phyloP scores from a whole-genome alignment of 1,140 invertebrate species.

The Leptinotarsa lineolata region DNA sequence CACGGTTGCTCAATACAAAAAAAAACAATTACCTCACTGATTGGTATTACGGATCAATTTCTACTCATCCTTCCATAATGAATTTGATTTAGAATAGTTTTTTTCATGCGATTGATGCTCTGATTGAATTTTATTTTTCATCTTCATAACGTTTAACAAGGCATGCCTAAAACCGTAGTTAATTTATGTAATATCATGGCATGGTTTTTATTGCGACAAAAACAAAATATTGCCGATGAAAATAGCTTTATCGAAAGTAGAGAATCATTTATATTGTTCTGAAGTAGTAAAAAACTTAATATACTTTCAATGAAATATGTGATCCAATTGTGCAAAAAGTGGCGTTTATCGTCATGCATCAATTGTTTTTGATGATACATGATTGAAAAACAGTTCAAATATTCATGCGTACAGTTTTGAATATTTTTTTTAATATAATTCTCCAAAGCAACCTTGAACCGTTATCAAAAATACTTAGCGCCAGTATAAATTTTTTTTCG shows the following conservation, averaged over 20 bases:
- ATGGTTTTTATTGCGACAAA: background rate
- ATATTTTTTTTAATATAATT: too few relatives aligned
- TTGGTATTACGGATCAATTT: too few relatives aligned
- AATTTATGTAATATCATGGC: background rate
- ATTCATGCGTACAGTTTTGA: too few relatives aligned
- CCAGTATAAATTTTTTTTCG: too few relatives aligned
- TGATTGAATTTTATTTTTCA: background rate
- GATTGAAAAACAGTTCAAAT: too few relatives aligned
- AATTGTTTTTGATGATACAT: background rate
- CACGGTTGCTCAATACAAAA: too few relatives aligned
- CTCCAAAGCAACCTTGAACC: too few relatives aligned
- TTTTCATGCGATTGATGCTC: background rate
- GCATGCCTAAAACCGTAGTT: background rate
- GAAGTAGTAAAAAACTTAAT: background rate
- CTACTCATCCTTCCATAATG: background rate
- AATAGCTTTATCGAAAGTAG: background rate
- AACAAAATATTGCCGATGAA: background rate
- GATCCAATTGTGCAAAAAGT: background rate
- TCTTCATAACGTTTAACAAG: constrained; percentile 4
- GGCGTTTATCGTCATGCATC: background rate
- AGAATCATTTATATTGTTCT: background rate
- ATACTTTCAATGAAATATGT: background rate
- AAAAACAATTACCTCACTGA: too few relatives aligned
- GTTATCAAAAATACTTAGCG: too few relatives aligned
- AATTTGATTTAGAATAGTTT: background rate